These are phyloP conservation scores for Pimpla rufipes DNA, from an alignment of 2,888 invertebrate genomes.

Conservation along the genomic window DNA sequence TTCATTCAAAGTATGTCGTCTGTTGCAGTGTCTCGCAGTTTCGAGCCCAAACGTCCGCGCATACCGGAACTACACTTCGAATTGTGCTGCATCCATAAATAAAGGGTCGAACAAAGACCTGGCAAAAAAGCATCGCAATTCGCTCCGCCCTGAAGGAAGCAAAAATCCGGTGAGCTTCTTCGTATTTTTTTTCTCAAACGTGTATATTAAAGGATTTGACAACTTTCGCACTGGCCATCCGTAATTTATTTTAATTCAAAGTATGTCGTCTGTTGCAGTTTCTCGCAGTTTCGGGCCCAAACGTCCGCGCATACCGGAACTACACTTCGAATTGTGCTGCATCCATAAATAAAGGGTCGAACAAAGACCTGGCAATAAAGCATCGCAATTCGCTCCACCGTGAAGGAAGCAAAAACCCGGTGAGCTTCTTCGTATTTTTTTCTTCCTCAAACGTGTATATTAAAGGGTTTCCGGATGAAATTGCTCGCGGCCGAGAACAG, in stretches of 20 bases:
- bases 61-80: background rate
- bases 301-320: background rate
- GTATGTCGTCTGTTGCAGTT: background rate
- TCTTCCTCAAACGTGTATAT: conserved; percentile 25
- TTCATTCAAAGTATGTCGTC: background rate
- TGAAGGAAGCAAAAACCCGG: background rate
- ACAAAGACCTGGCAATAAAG: background rate
- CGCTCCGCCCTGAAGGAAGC: background rate
- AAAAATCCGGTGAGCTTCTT: too few species aligned
- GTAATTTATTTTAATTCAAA: background rate
- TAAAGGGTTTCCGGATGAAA: conserved; percentile 25
- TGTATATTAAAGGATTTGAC: too few species aligned
- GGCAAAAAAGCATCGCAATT: too few species aligned
- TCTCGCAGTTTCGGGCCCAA: background rate
- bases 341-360: background rate
- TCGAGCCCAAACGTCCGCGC: background rate
- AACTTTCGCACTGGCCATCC: too few species aligned
- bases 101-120: too few species aligned
- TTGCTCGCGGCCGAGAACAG: conserved; percentile 21
- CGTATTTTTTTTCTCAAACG: too few species aligned
- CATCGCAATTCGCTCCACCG: background rate
- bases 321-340: background rate
- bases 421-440: background rate
- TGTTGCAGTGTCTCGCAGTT: background rate
- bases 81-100: background rate